phyloP scores from a whole-genome alignment of 2,888 invertebrate genomes.

The Arenicola marina region DNA sequence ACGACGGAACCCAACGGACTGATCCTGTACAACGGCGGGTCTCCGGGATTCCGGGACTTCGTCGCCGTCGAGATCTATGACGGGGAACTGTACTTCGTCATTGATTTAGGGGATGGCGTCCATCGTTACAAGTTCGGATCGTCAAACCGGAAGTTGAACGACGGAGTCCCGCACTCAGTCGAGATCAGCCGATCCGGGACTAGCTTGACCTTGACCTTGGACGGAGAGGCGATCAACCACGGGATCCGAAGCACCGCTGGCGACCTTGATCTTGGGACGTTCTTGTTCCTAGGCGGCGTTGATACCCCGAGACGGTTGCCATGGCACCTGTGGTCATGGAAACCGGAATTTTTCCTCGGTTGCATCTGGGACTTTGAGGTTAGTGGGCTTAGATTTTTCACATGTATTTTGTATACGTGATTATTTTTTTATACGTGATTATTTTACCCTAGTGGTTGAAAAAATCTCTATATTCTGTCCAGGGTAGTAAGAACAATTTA shows the following conservation, averaged over 20 bases:
- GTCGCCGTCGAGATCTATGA: slow-evolving; percentile 54
- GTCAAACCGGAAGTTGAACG: slow-evolving; percentile 36
- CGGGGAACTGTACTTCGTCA: slow-evolving; percentile 41
- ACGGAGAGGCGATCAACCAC: slow-evolving; percentile 32
- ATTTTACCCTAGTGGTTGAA: no score
- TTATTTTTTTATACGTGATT: no score
- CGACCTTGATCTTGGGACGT: slow-evolving; percentile 30
- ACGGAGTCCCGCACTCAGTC: slow-evolving; percentile 48
- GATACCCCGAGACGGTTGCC: slow-evolving; percentile 37
- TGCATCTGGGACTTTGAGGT: slow-evolving; percentile 52
- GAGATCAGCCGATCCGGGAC: slow-evolving; percentile 25
- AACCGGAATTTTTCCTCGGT: slow-evolving; percentile 45
- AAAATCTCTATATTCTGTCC: no score
- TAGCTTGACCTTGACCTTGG: slow-evolving; percentile 37
- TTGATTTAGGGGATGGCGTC: slow-evolving; percentile 44
- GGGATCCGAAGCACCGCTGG: slow-evolving; percentile 22
- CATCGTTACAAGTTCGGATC: slow-evolving; percentile 35
- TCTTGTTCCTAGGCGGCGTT: slow-evolving; percentile 43
- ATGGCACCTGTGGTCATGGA: slow-evolving; percentile 52
- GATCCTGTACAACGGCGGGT: slow-evolving; percentile 30
- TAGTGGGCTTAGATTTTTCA: no score
- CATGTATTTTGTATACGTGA: no score
- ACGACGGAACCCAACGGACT: slow-evolving; percentile 49
- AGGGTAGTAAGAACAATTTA: no score
- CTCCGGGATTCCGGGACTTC: slow-evolving; percentile 32